phyloP scores from a whole-genome alignment of 2,888 invertebrate species.

The Lacanobia oleracea region DNA sequence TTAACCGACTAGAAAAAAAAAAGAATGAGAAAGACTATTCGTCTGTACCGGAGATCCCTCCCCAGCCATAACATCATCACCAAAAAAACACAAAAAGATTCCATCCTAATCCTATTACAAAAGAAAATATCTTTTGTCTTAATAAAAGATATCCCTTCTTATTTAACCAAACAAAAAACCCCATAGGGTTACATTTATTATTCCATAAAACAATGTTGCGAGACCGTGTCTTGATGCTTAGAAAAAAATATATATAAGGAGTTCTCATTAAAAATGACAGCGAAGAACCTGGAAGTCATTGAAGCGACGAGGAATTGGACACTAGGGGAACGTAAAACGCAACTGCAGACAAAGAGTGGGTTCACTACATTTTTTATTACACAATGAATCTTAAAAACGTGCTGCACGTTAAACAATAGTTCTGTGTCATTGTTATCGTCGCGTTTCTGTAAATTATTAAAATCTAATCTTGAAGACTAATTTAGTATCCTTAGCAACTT shows the following conservation, averaged over 20 bases:
- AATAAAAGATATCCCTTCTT: not conserved
- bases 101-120: constrained; percentile 4
- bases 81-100: not conserved
- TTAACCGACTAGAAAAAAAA: no score
- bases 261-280: constrained; percentile 72
- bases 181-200: not conserved
- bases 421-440: constrained; percentile 14
- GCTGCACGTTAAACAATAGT: constrained; percentile 37
- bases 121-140: not conserved
- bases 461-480: not conserved
- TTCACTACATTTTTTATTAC: constrained; percentile 71
- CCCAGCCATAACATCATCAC: not conserved
- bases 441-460: not conserved
- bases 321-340: constrained; percentile 70
- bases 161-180: not conserved
- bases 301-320: constrained; percentile 71
- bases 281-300: constrained; percentile 61
- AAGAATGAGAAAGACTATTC: no score
- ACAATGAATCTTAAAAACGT: constrained; percentile 61
- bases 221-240: constrained; percentile 25
- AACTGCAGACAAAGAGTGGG: constrained; percentile 65
- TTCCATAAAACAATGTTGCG: constrained; percentile 12
- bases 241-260: constrained; percentile 20
- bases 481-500: no score
- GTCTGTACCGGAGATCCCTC: not conserved